These are phyloP conservation scores for Typhlichthys eigenmanni DNA, from an alignment of 2,797 vertebrate species.

Conservation along the genomic window DNA sequence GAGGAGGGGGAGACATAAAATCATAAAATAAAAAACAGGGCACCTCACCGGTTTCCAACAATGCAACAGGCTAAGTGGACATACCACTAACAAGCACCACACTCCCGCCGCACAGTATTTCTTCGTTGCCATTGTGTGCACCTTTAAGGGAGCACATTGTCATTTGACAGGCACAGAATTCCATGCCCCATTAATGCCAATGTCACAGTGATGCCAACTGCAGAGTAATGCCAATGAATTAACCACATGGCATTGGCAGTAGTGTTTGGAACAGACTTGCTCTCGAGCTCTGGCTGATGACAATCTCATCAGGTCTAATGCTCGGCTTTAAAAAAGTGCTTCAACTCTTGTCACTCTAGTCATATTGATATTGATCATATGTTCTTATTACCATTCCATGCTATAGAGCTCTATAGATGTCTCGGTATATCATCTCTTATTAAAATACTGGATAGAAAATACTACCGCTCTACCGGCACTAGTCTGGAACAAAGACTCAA, in stretches of 20 bases:
- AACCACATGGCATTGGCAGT: slow-evolving; percentile 65
- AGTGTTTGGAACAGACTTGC: slow-evolving; percentile 56
- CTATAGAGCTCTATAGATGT: slow-evolving; percentile 78
- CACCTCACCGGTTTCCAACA: slow-evolving; percentile 43
- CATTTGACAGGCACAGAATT: slow-evolving; percentile 22
- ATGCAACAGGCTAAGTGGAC: slow-evolving; percentile 49
- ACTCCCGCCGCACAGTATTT: slow-evolving; percentile 27
- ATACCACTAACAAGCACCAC: slow-evolving; percentile 36
- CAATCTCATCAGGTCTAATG: slow-evolving; percentile 70
- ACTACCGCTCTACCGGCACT: slow-evolving; percentile 73
- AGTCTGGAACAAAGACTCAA: slow-evolving; percentile 64
- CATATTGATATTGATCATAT: slow-evolving; percentile 56
- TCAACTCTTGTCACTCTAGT: slow-evolving; percentile 75
- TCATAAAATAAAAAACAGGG: slow-evolving; percentile 26
- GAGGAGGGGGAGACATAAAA: slow-evolving; percentile 17
- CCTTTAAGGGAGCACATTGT: slow-evolving; percentile 32
- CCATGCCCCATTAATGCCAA: slow-evolving; percentile 57
- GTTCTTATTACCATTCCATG: slow-evolving; percentile 60
- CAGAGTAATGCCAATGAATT: slow-evolving; percentile 62
- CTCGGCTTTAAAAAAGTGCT: slow-evolving; percentile 80
- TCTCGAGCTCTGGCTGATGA: slow-evolving; percentile 32
- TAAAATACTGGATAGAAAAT: slow-evolving; percentile 80
- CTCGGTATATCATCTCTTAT: slow-evolving; percentile 76
- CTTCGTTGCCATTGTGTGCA: slow-evolving; percentile 28
- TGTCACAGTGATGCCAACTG: slow-evolving; percentile 67